Evolutionary conservation across 1,140 invertebrate genomes (phyloP), one percentile per base, ranked within the genome.

Genomic region (Cydia fagiglandana): DNA sequence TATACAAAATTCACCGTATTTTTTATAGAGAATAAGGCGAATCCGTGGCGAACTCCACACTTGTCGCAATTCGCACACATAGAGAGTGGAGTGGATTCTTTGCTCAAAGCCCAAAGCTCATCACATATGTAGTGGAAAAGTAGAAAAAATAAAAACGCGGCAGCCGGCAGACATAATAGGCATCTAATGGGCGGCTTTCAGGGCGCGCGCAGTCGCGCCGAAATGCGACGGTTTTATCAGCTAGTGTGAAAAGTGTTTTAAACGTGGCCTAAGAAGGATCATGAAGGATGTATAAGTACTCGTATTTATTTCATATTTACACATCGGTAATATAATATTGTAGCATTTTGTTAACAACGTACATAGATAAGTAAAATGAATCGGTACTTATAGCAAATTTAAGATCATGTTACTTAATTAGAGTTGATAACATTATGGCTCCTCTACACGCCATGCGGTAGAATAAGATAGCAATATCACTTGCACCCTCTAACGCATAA

Each of bases 131-230:
- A 70, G 66, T 70, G 66, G 66, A 70, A 70, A 70, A 70, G 34
- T 70, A 79, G 80, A 79, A 74, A 75, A 45, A 78, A 73, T 74
- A 73, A 56, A 75, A 64, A 64, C 77, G 76, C 64, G 73, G 80
- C 73, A 75, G 68, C 76, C 77, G 73, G 74, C 81, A 83, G 83
- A 87, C 86, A 89, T 88, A 91, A 91, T 88, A 86, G 87, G 83
- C 86, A 86, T 78, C 86, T 89, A 89, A 89, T 91, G 87, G 88
- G 84, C 77, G 84, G 76, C 87, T 86, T 88, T 88, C 89, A 86
- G 75, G 47, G 75, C 61, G 78, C 86, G 84, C 80, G 82, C 76
- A 56, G 80, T 76, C 66, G 80, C 64, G 64, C 64, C 30, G 81
- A 86, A 88, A 88, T 85, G 56, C n/a, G 56, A 10, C 15, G 17